These are phyloP conservation scores for Amblyopsis hoosieri DNA, from an alignment of 2,797 vertebrate species.

Conservation along the genomic window DNA sequence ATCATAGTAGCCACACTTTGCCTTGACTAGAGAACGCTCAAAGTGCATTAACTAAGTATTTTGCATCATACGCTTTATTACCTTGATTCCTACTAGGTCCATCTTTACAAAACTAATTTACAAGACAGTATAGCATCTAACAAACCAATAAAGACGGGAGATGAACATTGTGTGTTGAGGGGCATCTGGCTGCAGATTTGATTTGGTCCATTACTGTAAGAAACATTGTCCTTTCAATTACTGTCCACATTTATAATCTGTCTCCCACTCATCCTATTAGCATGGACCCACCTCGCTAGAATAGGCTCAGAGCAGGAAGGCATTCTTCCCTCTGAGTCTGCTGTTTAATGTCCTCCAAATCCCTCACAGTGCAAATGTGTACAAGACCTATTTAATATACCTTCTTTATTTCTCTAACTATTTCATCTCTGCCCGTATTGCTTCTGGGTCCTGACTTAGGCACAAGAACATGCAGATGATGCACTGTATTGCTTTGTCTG, in stretches of 20 bases:
- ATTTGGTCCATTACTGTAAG: conserved; percentile 51
- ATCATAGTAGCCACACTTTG: too few relatives aligned
- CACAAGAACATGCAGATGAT: neutral
- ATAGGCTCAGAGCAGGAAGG: too few relatives aligned
- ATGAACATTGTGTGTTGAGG: conserved; percentile 10
- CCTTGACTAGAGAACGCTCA: too few relatives aligned
- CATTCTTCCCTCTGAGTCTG: too few relatives aligned
- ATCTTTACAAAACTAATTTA: too few relatives aligned
- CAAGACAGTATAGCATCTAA: conserved; percentile 5
- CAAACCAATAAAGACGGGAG: conserved; percentile 17
- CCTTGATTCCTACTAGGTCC: too few relatives aligned
- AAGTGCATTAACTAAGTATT: conserved; percentile 3
- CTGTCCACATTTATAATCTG: conserved; percentile 41
- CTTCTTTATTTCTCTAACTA: too few relatives aligned
- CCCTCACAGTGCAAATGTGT: too few relatives aligned
- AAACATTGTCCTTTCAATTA: conserved; percentile 29
- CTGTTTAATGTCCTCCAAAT: too few relatives aligned
- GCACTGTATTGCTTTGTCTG: neutral
- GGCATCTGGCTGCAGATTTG: conserved; percentile 52
- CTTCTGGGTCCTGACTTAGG: neutral
- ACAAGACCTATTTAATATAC: too few relatives aligned
- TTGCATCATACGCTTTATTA: conserved; percentile 5
- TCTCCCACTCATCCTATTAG: neutral
- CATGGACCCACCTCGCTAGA: neutral
- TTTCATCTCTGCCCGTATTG: neutral